These are phyloP conservation scores for Rousettus leschenaultii DNA, from an alignment of 2,113 vertebrate genomes.

Conservation along the genomic window DNA sequence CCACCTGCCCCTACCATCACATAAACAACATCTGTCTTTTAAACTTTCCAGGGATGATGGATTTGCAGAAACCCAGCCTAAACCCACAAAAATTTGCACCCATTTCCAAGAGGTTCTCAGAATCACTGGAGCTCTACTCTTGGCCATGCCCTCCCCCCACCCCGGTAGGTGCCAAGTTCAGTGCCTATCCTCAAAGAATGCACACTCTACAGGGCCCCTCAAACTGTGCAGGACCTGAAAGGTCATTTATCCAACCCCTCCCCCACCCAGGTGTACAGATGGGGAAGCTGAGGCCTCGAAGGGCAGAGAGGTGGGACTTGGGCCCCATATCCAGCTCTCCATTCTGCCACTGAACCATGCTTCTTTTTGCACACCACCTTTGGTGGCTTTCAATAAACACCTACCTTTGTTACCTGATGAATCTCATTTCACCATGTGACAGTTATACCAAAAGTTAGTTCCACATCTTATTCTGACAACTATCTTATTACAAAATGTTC, in stretches of 20 bases:
- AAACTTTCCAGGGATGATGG: background rate
- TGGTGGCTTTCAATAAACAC: background rate
- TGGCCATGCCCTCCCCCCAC: too few relatives aligned
- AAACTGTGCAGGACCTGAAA: background rate
- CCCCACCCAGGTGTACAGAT: background rate
- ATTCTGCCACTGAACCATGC: rapidly evolving
- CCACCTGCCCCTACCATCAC: background rate
- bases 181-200: background rate
- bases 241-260: background rate
- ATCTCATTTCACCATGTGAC: background rate
- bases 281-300: background rate
- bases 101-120: background rate
- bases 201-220: background rate
- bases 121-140: background rate
- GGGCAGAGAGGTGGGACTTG: background rate
- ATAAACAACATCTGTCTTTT: background rate
- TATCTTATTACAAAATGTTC: slow-evolving; percentile 7
- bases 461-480: background rate
- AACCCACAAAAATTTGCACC: background rate
- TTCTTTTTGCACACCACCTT: background rate
- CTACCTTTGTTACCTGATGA: background rate
- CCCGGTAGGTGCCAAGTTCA: background rate
- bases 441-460: background rate
- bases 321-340: background rate
- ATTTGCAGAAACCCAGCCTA: background rate